Evolutionary conservation across 2,888 invertebrate species (phyloP).

Genomic region (Amorpha juglandis): DNA sequence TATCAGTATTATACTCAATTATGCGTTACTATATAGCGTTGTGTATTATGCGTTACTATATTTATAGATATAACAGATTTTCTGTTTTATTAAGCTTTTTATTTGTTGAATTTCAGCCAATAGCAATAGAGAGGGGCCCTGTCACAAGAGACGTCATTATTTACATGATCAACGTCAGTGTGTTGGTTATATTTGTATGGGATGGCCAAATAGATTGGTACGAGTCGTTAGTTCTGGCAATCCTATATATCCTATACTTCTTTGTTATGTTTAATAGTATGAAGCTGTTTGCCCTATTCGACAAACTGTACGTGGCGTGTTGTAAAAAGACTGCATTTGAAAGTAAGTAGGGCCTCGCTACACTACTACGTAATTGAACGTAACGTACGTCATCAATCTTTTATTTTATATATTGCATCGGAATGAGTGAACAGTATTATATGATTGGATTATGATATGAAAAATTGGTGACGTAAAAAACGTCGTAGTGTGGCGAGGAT

Average conservation of each 20-base stretch:
- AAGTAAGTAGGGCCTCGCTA: slow-evolving; percentile 15
- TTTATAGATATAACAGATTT: neutral
- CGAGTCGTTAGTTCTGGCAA: slow-evolving; percentile 89
- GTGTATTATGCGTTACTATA: too few relatives aligned
- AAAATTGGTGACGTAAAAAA: neutral
- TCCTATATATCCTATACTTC: slow-evolving; percentile 90
- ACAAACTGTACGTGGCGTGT: slow-evolving; percentile 42
- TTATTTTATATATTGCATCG: neutral
- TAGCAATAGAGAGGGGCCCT: slow-evolving; percentile 91
- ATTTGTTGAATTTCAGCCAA: slow-evolving; percentile 82
- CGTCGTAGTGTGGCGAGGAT: neutral
- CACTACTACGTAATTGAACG: neutral
- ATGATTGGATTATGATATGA: too few relatives aligned
- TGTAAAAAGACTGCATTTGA: slow-evolving; percentile 23
- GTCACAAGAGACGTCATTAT: slow-evolving; percentile 91
- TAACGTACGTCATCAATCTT: neutral
- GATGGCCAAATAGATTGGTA: slow-evolving; percentile 92
- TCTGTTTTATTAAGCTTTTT: slow-evolving; percentile 3
- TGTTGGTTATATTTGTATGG: slow-evolving; percentile 89
- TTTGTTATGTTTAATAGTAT: slow-evolving; percentile 88
- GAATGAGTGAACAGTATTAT: neutral
- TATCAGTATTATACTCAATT: too few relatives aligned
- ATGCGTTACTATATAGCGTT: too few relatives aligned
- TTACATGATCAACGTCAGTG: slow-evolving; percentile 89
- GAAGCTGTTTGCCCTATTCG: slow-evolving; percentile 65